phyloP scores from a whole-genome alignment of 1,140 invertebrate species.

The Chrysomallon squamiferum region DNA sequence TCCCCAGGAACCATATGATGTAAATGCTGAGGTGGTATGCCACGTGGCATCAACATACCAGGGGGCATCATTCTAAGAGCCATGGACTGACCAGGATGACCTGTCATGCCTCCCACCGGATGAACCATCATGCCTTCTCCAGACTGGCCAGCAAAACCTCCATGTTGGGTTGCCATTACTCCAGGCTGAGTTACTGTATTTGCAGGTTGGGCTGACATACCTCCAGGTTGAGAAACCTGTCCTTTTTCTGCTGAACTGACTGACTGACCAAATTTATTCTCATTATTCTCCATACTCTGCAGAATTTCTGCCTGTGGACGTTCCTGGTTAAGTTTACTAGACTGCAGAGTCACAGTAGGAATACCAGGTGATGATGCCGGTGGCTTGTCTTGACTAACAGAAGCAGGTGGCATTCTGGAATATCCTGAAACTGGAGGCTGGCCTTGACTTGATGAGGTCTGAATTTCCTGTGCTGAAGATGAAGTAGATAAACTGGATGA shows the following conservation, averaged over 20 bases:
- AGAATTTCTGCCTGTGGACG: too few relatives aligned
- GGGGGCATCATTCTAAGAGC: conserved; percentile 7
- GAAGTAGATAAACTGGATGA: neutral
- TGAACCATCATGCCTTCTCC: too few relatives aligned
- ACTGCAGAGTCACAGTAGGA: too few relatives aligned
- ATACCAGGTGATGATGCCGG: neutral
- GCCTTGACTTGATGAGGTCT: neutral
- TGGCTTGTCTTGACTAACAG: neutral
- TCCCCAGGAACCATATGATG: conserved; percentile 4
- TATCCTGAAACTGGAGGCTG: neutral
- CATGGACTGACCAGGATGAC: too few relatives aligned
- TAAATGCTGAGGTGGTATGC: neutral
- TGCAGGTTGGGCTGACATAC: conserved; percentile 1
- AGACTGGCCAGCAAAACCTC: too few relatives aligned
- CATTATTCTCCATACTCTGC: too few relatives aligned
- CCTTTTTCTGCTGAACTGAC: neutral
- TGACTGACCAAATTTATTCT: too few relatives aligned
- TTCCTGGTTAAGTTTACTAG: too few relatives aligned
- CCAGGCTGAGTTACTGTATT: neutral
- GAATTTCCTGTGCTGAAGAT: neutral
- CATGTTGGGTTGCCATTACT: too few relatives aligned
- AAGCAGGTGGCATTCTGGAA: neutral
- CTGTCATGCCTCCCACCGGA: too few relatives aligned
- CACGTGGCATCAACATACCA: conserved; percentile 11
- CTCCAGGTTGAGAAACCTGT: neutral